Percentiles rank a stretch among this genome's conserved stretches.
Evolutionary conservation across 1,140 invertebrate species (phyloP).

Genomic region (Caenorhabditis latens): DNA sequence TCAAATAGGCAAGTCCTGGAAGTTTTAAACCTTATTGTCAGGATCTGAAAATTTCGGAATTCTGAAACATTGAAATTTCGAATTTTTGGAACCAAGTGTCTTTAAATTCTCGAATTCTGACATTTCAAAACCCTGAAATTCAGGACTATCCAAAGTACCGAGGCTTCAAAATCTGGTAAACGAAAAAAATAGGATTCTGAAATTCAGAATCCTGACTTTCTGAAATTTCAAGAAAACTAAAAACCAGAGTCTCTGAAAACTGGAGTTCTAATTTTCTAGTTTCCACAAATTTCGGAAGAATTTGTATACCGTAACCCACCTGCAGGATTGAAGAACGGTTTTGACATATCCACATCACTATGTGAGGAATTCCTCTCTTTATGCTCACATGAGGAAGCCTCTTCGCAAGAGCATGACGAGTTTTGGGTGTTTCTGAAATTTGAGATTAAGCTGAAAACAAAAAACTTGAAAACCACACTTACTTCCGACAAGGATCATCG

Average conservation of each 20-base stretch:
- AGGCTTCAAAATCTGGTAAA: too few relatives aligned
- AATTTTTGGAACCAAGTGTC: too few relatives aligned
- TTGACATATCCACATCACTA: conserved; percentile 41
- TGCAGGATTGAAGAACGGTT: conserved; percentile 40
- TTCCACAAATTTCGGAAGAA: not conserved
- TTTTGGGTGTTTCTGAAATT: not conserved
- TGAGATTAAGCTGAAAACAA: not conserved
- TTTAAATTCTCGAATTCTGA: too few relatives aligned
- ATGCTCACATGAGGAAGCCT: not conserved
- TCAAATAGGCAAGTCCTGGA: too few relatives aligned
- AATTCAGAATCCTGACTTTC: too few relatives aligned
- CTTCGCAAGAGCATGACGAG: not conserved
- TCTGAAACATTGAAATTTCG: too few relatives aligned
- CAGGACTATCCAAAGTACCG: too few relatives aligned
- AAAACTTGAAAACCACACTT: not conserved
- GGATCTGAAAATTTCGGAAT: too few relatives aligned
- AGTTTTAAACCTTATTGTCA: too few relatives aligned
- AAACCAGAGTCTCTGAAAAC: not conserved
- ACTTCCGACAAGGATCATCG: conserved; percentile 46
- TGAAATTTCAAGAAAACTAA: too few relatives aligned
- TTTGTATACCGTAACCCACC: conserved; percentile 28
- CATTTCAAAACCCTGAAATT: too few relatives aligned
- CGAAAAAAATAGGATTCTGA: too few relatives aligned
- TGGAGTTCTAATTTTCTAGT: not conserved
- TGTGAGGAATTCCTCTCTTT: conserved; percentile 7